phyloP scores from a whole-genome alignment of 2,888 invertebrate genomes.

The Stegana nigrithorax region DNA sequence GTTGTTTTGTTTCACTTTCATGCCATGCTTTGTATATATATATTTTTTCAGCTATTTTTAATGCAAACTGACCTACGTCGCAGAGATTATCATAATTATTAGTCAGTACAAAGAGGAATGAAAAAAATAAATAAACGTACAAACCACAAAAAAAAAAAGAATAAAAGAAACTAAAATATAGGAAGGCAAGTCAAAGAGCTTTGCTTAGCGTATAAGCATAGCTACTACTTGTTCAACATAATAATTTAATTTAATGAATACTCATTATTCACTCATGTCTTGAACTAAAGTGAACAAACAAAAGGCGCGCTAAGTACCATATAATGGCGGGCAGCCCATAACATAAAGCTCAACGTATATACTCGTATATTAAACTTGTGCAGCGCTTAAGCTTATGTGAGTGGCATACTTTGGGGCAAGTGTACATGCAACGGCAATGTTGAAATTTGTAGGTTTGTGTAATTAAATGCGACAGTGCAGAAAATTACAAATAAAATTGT shows the following conservation, averaged over 20 bases:
- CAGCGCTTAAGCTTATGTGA: not conserved
- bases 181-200: not conserved
- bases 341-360: not conserved
- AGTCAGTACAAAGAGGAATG: too few relatives aligned
- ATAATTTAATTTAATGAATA: constrained; percentile 9
- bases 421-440: not conserved
- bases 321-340: not conserved
- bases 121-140: too few relatives aligned
- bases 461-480: not conserved
- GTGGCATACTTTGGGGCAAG: too few relatives aligned
- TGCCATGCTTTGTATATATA: too few relatives aligned
- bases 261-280: not conserved
- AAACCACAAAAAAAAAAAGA: not conserved
- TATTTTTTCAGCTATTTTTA: not conserved
- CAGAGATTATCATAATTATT: too few relatives aligned
- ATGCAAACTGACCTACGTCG: not conserved
- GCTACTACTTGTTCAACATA: not conserved
- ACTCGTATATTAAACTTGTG: not conserved
- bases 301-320: not conserved
- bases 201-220: not conserved
- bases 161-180: not conserved
- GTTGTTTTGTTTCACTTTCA: too few relatives aligned
- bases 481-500: too few relatives aligned
- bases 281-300: not conserved
- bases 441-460: not conserved